Percentiles rank a stretch among this genome's conserved stretches.
Evolutionary conservation across 1,140 invertebrate genomes (phyloP).

Genomic region (Nylanderia fulva): DNA sequence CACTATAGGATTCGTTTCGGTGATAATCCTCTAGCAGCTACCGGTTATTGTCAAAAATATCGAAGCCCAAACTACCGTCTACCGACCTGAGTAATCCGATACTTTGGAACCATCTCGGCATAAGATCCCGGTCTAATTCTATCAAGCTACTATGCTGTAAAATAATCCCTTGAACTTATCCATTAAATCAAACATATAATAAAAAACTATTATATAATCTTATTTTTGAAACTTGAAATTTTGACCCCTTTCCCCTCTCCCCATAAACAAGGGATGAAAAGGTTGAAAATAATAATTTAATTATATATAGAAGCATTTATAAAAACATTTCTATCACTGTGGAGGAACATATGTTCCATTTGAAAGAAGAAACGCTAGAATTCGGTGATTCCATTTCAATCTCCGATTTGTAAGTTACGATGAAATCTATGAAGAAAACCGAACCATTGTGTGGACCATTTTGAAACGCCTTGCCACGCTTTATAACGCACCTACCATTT

Average conservation of each 20-base stretch:
- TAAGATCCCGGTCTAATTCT: conserved; percentile 26
- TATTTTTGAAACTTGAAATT: background rate
- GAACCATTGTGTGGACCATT: conserved; percentile 63
- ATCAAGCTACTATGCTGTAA: background rate
- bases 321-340: conserved; percentile 10
- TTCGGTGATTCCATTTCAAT: conserved; percentile 59
- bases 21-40: conserved; percentile 82
- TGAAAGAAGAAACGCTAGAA: background rate
- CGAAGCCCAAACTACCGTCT: conserved; percentile 39
- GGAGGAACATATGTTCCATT: conserved; percentile 27
- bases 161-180: background rate
- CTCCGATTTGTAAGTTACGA: conserved; percentile 62
- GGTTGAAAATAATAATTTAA: background rate
- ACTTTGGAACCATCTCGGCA: conserved; percentile 16
- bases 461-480: conserved; percentile 69
- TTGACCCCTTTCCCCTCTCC: too few relatives aligned
- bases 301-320: background rate
- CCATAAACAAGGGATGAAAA: background rate
- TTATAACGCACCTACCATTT: conserved; percentile 68
- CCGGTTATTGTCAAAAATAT: conserved; percentile 76
- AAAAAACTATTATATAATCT: background rate
- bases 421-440: conserved; percentile 27
- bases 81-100: conserved; percentile 65
- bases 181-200: background rate
- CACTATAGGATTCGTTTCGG: conserved; percentile 80